Evolutionary conservation across 1,140 invertebrate genomes (phyloP).

Genomic region (Drosophila watanabei): DNA sequence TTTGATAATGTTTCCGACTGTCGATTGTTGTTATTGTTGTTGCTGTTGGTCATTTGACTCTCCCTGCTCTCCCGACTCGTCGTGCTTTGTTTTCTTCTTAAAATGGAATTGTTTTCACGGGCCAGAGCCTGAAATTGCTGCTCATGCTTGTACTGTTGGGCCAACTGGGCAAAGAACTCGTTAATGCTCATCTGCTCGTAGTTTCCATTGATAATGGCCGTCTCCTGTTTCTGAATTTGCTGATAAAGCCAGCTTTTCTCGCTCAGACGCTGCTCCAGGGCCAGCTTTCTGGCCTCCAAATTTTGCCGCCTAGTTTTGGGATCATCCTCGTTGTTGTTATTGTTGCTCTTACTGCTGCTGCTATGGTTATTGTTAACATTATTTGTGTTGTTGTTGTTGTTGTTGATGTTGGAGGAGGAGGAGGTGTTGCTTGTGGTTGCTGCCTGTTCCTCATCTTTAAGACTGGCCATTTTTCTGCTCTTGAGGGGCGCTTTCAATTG

Average conservation of each 20-base stretch:
- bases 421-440: conserved; percentile 59
- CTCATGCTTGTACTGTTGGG: conserved; percentile 78
- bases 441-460: conserved; percentile 76
- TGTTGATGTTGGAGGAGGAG: conserved; percentile 28
- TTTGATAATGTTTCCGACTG: conserved; percentile 81
- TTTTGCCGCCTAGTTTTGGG: conserved; percentile 65
- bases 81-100: conserved; percentile 68
- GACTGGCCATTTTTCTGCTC: conserved; percentile 77
- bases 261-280: conserved; percentile 70
- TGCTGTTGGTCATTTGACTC: conserved; percentile 40
- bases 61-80: conserved; percentile 59
- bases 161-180: conserved; percentile 75
- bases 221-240: conserved; percentile 81
- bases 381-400: conserved; percentile 46
- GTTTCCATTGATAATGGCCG: conserved; percentile 78
- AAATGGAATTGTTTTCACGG: conserved; percentile 52
- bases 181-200: conserved; percentile 80
- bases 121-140: conserved; percentile 59
- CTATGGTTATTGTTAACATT: conserved; percentile 47
- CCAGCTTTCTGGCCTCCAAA: conserved; percentile 70
- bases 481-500: conserved; percentile 77
- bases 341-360: conserved; percentile 13
- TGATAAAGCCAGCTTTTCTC: conserved; percentile 82
- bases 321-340: conserved; percentile 66
- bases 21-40: conserved; percentile 63